A percentile compares a stretch with the other conserved stretches of the same genome.
Evolutionary conservation across 2,797 vertebrate species (phyloP).

Genomic region (Molossus alvarezi): DNA sequence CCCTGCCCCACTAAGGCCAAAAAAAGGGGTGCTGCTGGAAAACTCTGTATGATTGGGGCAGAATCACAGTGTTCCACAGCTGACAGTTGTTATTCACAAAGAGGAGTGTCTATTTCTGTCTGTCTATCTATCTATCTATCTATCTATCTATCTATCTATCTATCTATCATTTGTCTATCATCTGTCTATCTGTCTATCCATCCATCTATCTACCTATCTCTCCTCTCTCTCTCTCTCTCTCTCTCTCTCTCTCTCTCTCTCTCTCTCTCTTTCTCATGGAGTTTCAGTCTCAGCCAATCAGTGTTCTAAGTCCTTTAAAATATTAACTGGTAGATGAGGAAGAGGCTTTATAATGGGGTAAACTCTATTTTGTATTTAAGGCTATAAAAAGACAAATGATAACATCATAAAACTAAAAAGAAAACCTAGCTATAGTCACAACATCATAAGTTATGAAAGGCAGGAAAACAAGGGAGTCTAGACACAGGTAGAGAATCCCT

Average conservation of each 20-base stretch:
- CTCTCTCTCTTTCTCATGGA: background rate
- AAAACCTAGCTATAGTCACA: background rate
- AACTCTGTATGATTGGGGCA: background rate
- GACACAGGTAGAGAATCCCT: background rate
- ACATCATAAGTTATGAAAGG: background rate
- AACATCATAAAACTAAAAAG: background rate
- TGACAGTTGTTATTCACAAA: background rate
- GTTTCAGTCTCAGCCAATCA: background rate
- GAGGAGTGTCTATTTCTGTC: no score
- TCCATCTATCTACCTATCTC: background rate
- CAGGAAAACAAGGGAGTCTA: background rate
- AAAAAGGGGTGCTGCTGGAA: background rate
- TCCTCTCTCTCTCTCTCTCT: no score
- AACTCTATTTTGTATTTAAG: constrained; percentile 14
- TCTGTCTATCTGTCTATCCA: no score
- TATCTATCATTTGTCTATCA: no score
- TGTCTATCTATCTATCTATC: background rate
- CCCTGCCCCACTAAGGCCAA: background rate
- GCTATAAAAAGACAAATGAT: background rate
- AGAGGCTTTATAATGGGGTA: background rate
- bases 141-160: no score
- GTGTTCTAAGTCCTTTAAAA: constrained; percentile 44
- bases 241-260: background rate
- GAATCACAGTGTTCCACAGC: background rate
- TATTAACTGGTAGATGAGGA: background rate